Evolutionary conservation across 1,140 invertebrate genomes (phyloP), one percentile per base, ranked within the genome.

Genomic region (Camponotus vicinus): DNA sequence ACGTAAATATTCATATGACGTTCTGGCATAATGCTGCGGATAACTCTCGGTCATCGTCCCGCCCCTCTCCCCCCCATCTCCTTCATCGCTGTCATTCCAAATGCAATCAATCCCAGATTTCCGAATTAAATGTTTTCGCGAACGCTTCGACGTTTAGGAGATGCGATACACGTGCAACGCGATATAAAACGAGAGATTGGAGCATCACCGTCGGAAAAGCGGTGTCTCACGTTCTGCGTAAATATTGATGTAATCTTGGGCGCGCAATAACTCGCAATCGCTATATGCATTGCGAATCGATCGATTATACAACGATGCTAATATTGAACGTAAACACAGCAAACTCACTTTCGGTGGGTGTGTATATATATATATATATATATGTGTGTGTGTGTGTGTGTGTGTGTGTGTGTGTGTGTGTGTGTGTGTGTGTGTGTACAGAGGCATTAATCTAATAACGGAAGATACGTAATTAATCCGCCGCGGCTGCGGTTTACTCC

Each of bases 231-330:
- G 57, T 63, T 21, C 8, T 27, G n/a, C 80, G 80, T 76, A 84
- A 84, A 84, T 84, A 84, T 84, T 84, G 80, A 83, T 83, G 80
- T 71, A 84, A 83, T 63, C 69, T 42, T 9, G n/a, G 49, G 15
- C 49, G 59, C 27, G 80, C 71, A 64, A 83, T 63, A 63, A 45
- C 55, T 40, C 27, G 21, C 37, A 21, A 42, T 82, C 34, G 55
- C 52, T 45, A 34, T 83, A 82, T 27, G 27, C 27, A 27, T 57
- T 70, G 67, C 78, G 34, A 45, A 82, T 82, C 80, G 80, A 84
- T 63, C 80, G 70, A 59, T 73, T 49, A 40, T 21, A 32, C 79
- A 73, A 52, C 42, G 80, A 49, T 45, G 80, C 70, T 76, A 84
- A 84, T 76, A 76, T 84, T 76, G 59, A 84, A 64, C 57, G 42